Percentiles rank a stretch among this genome's conserved stretches.
phyloP scores from a whole-genome alignment of 2,797 vertebrate genomes.

The Xiphophorus birchmanni region DNA sequence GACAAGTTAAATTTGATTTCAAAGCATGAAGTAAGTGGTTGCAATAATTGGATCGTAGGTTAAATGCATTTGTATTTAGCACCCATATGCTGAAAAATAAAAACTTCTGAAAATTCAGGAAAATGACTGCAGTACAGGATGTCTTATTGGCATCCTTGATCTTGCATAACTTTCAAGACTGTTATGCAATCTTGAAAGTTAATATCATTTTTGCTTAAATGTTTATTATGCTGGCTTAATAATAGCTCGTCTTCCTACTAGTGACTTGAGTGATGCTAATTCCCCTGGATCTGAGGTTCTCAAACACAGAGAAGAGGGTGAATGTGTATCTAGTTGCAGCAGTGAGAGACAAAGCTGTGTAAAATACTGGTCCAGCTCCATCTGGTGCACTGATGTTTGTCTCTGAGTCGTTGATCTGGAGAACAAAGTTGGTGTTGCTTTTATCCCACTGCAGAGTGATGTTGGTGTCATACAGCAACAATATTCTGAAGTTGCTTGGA shows the following conservation, averaged over 20 bases:
- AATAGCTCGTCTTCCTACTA: neutral
- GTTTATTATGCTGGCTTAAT: neutral
- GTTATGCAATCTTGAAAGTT: neutral
- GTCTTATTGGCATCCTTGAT: neutral
- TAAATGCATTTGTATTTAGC: neutral
- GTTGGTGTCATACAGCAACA: neutral
- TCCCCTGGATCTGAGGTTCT: slow-evolving; percentile 17
- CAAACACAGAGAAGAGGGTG: neutral
- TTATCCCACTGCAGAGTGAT: slow-evolving; percentile 37
- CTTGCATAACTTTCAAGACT: no score
- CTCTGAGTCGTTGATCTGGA: neutral
- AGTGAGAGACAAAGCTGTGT: neutral
- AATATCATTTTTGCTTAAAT: neutral
- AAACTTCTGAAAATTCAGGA: neutral
- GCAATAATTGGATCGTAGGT: neutral
- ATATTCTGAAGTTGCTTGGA: neutral
- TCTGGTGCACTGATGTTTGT: neutral
- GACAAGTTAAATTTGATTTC: neutral
- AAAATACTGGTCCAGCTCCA: neutral
- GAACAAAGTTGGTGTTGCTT: neutral
- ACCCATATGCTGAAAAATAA: neutral
- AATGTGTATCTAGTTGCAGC: neutral
- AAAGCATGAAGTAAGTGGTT: neutral
- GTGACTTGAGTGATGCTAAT: neutral
- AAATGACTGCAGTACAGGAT: neutral